A percentile compares a stretch with the other conserved stretches of the same genome.
phyloP scores from a whole-genome alignment of 1,140 invertebrate species.

The Trichogramma pretiosum region DNA sequence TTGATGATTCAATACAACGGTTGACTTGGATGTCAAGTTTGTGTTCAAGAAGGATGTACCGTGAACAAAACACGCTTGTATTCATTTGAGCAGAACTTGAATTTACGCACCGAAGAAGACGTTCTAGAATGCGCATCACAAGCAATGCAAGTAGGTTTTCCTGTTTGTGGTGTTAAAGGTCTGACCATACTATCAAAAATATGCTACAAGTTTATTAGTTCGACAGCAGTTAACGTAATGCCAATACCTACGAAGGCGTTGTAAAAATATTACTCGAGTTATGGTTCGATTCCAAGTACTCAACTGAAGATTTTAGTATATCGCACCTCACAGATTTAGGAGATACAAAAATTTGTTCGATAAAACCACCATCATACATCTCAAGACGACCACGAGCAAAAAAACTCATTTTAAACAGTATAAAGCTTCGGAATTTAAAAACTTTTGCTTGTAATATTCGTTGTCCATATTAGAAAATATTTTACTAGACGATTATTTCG shows the following conservation, averaged over 20 bases:
- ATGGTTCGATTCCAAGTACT: slow-evolving; percentile 7
- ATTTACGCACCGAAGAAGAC: neutral
- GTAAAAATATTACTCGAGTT: slow-evolving; percentile 12
- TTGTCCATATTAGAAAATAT: slow-evolving; percentile 8
- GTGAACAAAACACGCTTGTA: neutral
- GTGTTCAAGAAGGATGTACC: neutral
- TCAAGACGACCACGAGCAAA: slow-evolving; percentile 5
- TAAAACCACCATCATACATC: slow-evolving; percentile 16
- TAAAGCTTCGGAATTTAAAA: slow-evolving; percentile 17
- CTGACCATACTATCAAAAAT: slow-evolving; percentile 7
- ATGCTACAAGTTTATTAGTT: slow-evolving; percentile 8
- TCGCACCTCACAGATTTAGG: slow-evolving; percentile 1
- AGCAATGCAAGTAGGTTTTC: neutral
- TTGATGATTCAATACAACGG: neutral
- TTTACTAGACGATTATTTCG: slow-evolving; percentile 2
- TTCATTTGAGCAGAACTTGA: neutral
- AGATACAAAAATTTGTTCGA: slow-evolving; percentile 3
- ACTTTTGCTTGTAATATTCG: slow-evolving; percentile 13
- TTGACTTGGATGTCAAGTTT: slow-evolving; percentile 1
- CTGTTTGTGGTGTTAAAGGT: slow-evolving; percentile 12
- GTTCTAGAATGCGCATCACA: neutral
- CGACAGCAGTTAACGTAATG: slow-evolving; percentile 10
- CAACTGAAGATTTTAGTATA: neutral
- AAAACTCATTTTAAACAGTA: slow-evolving; percentile 9
- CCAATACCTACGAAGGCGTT: slow-evolving; percentile 6